Evolutionary conservation across 2,797 vertebrate species (phyloP).

Genomic region (Huso huso): DNA sequence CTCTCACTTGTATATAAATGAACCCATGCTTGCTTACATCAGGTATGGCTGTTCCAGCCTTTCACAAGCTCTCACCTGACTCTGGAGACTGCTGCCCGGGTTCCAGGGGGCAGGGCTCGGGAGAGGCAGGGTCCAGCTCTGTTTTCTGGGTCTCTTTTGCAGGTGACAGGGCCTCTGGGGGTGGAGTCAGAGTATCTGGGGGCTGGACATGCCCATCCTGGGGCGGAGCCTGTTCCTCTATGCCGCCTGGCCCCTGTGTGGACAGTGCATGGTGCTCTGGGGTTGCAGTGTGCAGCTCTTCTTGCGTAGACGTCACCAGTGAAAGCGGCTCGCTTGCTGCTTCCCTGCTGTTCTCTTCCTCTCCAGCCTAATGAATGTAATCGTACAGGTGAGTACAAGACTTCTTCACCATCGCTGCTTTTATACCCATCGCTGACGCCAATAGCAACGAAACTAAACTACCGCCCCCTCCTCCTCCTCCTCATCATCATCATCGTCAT

Average conservation of each 20-base stretch:
- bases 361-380: too few species aligned
- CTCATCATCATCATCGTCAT: too few species aligned
- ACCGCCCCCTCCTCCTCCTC: too few species aligned
- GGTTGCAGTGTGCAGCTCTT: slow-evolving; percentile 53
- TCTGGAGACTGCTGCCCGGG: slow-evolving; percentile 11
- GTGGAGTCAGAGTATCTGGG: slow-evolving; percentile 60
- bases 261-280: slow-evolving; percentile 44
- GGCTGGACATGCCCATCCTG: slow-evolving; percentile 46
- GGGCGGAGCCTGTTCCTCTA: slow-evolving; percentile 33
- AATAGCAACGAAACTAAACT: too few species aligned
- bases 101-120: background rate
- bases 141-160: slow-evolving; percentile 31
- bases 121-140: slow-evolving; percentile 30
- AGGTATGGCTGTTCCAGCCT: too few species aligned
- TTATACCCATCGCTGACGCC: too few species aligned
- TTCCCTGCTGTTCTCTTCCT: too few species aligned
- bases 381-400: too few species aligned
- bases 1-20: slow-evolving; percentile 36
- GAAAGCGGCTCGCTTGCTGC: background rate
- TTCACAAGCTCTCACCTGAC: slow-evolving; percentile 29
- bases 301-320: slow-evolving; percentile 21
- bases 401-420: too few species aligned
- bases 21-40: too few species aligned
- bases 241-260: slow-evolving; percentile 34
- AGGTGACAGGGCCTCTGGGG: slow-evolving; percentile 46